Percentiles rank a stretch among this genome's conserved stretches.
These are phyloP conservation scores for Xestia ashworthii DNA, from an alignment of 2,888 invertebrate species.

Conservation along the genomic window DNA sequence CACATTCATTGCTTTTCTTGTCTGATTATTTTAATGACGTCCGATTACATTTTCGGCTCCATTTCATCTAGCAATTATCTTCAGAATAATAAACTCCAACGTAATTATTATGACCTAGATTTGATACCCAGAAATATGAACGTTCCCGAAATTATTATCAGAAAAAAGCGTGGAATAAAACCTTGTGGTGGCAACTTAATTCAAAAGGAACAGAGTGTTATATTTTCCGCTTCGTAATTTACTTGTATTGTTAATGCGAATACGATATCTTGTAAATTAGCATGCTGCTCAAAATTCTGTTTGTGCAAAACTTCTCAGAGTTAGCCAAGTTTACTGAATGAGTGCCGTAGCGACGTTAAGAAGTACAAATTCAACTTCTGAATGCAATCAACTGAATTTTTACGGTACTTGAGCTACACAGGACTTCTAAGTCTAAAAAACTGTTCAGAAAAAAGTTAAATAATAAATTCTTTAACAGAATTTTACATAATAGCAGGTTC, in stretches of 20 bases:
- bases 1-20: conserved; percentile 1
- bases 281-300: conserved; percentile 73
- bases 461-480: conserved; percentile 48
- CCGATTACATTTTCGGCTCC: conserved; percentile 9
- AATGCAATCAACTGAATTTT: conserved; percentile 73
- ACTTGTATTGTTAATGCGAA: conserved; percentile 62
- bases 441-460: conserved; percentile 44
- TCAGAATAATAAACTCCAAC: conserved; percentile 16
- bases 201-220: conserved; percentile 42
- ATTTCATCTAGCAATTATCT: conserved; percentile 41
- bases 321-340: conserved; percentile 67
- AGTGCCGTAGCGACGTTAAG: conserved; percentile 64
- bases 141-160: background rate
- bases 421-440: conserved; percentile 42
- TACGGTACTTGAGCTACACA: conserved; percentile 53
- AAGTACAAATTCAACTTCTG: conserved; percentile 73
- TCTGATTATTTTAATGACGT: conserved; percentile 3
- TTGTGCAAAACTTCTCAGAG: conserved; percentile 67
- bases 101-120: conserved; percentile 26
- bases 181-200: conserved; percentile 24
- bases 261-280: conserved; percentile 70
- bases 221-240: conserved; percentile 61
- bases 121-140: conserved; percentile 24
- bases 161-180: conserved; percentile 4
- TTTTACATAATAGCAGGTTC: conserved; percentile 59